Evolutionary conservation across 2,888 invertebrate species (phyloP), one percentile per base, ranked within the genome.

Genomic region (Gymnosoma rotundatum): DNA sequence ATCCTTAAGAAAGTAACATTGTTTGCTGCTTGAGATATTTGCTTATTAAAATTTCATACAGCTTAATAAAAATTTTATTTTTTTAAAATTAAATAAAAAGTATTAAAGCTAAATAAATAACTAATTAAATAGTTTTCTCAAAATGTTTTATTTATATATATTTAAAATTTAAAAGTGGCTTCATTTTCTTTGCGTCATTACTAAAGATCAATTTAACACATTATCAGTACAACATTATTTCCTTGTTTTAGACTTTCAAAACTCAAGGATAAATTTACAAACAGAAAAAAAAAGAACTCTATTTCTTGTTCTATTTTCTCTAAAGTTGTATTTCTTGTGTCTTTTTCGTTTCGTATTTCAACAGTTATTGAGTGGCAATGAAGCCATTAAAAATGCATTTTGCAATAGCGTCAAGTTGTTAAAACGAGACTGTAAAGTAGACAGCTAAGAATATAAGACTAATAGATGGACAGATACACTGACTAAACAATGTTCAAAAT

Each of bases 331-430:
- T 42, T 74, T 56, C 42, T 56, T 63, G 1, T 74, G 21, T 25
- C 6, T 9, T 50, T 36, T 32, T 38, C 69, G 6, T 38, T 60
- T 78, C 36, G n/a, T 14, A 18, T 70, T 56, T 8, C 60, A 48
- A 56, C 56, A 72, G 56, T 78, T 63, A 76, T 70, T 76, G 64
- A 54, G 70, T 45, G 73, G 78, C 81, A 78, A 84, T 84, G 84
- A 84, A 84, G 84, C 81, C 78, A 81, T 84, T 84, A 84, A 84
- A 84, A 84, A 54, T 81, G 74, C 78, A 81, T 81, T 84, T 81
- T 70, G 84, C 84, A 78, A 78, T 60, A 72, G 79, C 61, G 60
- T 61, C 78, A 78, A 58, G 76, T 50, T 76, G 72, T 48, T 78
- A 64, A 61, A 38, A 50, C 36, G 38, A 66, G 66, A 54, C 73